Evolutionary conservation across 2,797 vertebrate genomes (phyloP).

Genomic region (Phoebastria nigripes): DNA sequence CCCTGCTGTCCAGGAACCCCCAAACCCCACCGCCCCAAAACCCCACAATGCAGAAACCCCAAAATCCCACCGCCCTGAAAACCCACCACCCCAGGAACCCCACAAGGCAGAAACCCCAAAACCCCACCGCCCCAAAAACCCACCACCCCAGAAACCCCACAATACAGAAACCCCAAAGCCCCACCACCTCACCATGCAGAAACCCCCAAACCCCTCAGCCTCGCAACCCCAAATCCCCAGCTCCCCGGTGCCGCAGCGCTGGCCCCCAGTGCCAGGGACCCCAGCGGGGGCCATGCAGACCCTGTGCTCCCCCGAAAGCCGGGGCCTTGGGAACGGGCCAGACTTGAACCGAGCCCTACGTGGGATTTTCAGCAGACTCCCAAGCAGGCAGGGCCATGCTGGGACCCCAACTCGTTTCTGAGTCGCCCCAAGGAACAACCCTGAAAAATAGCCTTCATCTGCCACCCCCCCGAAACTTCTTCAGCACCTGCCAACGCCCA

Average conservation of each 20-base stretch:
- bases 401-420: not conserved
- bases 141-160: too few species aligned
- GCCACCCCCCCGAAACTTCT: not conserved
- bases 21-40: not conserved
- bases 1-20: not conserved
- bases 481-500: not conserved
- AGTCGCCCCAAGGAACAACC: not conserved
- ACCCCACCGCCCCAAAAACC: too few species aligned
- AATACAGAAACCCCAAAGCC: not conserved
- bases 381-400: too few species aligned
- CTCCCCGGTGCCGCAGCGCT: accelerated
- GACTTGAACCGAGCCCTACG: accelerated
- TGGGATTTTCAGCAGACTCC: not conserved
- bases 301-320: not conserved
- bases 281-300: not conserved
- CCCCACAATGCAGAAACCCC: too few species aligned
- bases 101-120: too few species aligned
- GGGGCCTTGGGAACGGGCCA: not conserved
- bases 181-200: not conserved
- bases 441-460: not conserved
- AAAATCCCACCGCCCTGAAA: too few species aligned
- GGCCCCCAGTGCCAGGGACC: not conserved
- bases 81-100: too few species aligned
- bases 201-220: not conserved
- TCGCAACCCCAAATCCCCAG: not conserved